Percentiles rank a stretch among this genome's conserved stretches.
Conservation (phyloP, 2,888 invertebrate species). For the Coenonympha arcania region DNA sequence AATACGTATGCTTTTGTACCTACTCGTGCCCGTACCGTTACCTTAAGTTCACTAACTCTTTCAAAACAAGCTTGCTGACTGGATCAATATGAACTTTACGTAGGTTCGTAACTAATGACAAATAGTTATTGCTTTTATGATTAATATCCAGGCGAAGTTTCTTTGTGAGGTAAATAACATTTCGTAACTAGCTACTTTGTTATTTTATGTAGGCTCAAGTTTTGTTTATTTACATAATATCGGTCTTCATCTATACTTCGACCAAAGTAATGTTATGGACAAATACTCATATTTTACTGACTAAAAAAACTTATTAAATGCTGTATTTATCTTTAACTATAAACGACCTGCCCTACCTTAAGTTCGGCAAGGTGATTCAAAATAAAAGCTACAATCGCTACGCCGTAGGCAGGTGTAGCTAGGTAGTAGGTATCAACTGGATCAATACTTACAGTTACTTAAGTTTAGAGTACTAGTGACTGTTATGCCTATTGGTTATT, state of each 20-base stretch:
- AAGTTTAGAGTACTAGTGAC: conserved; percentile 1
- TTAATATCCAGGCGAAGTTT: background rate
- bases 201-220: background rate
- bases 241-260: too few relatives aligned
- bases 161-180: background rate
- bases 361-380: conserved; percentile 3
- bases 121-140: conserved; percentile 6
- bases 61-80: conserved; percentile 1
- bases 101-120: background rate
- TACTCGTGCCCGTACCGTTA: background rate
- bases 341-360: background rate
- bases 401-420: background rate
- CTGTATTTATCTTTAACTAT: background rate
- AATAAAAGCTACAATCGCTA: background rate
- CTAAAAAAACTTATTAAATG: too few relatives aligned
- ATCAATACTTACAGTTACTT: conserved; percentile 4
- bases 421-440: background rate
- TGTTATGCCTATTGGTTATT: background rate
- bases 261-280: too few relatives aligned
- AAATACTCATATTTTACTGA: too few relatives aligned
- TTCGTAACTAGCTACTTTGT: background rate
- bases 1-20: background rate
- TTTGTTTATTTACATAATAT: background rate
- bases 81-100: background rate
- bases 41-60: background rate